Percentiles rank a stretch among this genome's conserved stretches.
Evolutionary conservation across 2,888 invertebrate genomes (phyloP).

Genomic region (Eristalis tenax): DNA sequence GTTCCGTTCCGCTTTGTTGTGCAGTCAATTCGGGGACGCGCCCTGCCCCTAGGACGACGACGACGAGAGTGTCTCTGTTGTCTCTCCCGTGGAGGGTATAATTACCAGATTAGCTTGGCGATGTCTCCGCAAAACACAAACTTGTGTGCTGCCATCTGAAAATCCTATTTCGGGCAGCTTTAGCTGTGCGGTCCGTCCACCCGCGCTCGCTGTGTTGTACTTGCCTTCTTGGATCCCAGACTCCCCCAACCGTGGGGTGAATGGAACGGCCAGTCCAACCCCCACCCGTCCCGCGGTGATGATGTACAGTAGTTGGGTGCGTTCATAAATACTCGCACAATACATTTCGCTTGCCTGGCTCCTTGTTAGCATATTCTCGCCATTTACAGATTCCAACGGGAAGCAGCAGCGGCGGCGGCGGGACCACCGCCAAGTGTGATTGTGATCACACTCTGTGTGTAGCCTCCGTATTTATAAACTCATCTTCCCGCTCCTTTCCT

Average conservation of each 20-base stretch:
- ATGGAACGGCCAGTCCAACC: not conserved
- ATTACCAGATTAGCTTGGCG: slow-evolving; percentile 31
- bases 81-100: slow-evolving; percentile 18
- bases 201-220: slow-evolving; percentile 6
- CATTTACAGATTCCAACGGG: slow-evolving; percentile 46
- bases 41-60: not conserved
- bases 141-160: slow-evolving; percentile 26
- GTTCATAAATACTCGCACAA: slow-evolving; percentile 42
- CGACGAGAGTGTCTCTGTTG: not conserved
- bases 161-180: slow-evolving; percentile 33
- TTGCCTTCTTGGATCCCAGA: slow-evolving; percentile 1
- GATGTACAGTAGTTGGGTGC: not conserved
- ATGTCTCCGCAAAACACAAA: slow-evolving; percentile 50
- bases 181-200: slow-evolving; percentile 10
- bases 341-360: slow-evolving; percentile 34
- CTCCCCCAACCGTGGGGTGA: slow-evolving; percentile 32
- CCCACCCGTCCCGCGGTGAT: not conserved
- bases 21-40: slow-evolving; percentile 24
- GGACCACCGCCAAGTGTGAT: slow-evolving; percentile 34
- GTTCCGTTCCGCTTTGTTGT: not conserved
- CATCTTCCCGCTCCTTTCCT: slow-evolving; percentile 20
- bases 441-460: slow-evolving; percentile 30
- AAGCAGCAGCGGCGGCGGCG: not conserved
- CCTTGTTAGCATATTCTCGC: slow-evolving; percentile 56
- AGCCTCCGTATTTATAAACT: slow-evolving; percentile 29